A percentile compares a stretch with the other conserved stretches of the same genome.
These are phyloP conservation scores for Plebejus anna DNA, from an alignment of 2,888 invertebrate genomes.

Conservation along the genomic window DNA sequence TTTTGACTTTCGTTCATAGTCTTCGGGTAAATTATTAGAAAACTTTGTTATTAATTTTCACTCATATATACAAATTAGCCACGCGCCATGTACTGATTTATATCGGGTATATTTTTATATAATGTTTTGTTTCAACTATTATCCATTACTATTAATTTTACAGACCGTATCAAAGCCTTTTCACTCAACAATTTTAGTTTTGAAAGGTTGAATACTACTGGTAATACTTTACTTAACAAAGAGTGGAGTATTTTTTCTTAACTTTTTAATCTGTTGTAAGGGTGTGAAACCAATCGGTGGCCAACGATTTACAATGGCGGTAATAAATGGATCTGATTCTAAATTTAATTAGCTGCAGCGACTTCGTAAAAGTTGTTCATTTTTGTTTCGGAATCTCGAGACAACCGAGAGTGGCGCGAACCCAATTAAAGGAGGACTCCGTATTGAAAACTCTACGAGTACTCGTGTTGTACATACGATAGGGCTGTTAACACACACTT, in stretches of 20 bases:
- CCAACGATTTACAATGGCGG: slow-evolving; percentile 14
- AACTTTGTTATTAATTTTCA: slow-evolving; percentile 43
- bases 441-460: slow-evolving; percentile 51
- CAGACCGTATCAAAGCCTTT: neutral
- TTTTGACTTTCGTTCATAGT: slow-evolving; percentile 72
- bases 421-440: slow-evolving; percentile 60
- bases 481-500: slow-evolving; percentile 21
- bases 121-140: neutral
- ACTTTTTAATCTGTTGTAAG: neutral
- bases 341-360: slow-evolving; percentile 54
- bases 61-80: neutral
- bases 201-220: no score
- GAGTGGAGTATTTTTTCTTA: neutral
- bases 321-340: slow-evolving; percentile 44
- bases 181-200: no score
- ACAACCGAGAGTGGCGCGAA: slow-evolving; percentile 48
- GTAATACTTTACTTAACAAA: neutral
- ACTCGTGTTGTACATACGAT: slow-evolving; percentile 37
- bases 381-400: slow-evolving; percentile 51
- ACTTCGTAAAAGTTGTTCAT: slow-evolving; percentile 52
- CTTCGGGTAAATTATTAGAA: slow-evolving; percentile 71
- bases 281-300: neutral
- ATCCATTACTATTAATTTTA: neutral
- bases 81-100: neutral
- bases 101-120: neutral